A percentile compares a stretch with the other conserved stretches of the same genome.
phyloP scores from a whole-genome alignment of 2,113 vertebrate species.

The Columba janthina region DNA sequence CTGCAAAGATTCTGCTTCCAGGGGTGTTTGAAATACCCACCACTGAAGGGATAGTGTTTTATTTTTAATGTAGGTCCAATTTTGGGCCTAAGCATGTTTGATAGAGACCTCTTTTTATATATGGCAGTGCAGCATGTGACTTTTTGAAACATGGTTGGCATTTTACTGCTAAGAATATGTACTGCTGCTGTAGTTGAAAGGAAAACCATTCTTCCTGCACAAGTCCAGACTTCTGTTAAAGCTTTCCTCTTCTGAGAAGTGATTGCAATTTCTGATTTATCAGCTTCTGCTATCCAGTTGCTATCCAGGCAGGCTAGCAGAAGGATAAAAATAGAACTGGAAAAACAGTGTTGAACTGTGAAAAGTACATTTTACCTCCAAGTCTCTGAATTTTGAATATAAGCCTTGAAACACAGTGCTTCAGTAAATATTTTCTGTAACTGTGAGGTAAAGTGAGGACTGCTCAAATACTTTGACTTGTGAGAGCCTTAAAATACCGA shows the following conservation, averaged over 20 bases:
- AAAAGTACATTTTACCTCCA: neutral
- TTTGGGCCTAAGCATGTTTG: neutral
- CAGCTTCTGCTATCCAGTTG: neutral
- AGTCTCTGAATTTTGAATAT: neutral
- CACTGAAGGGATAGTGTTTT: neutral
- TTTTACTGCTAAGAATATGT: neutral
- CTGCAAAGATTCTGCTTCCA: neutral
- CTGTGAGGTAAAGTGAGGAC: neutral
- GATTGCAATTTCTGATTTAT: neutral
- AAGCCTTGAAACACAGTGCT: neutral
- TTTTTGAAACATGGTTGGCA: neutral
- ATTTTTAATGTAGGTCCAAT: neutral
- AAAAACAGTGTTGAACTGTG: neutral
- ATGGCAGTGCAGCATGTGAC: neutral
- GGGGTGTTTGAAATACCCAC: neutral
- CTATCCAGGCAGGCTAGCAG: neutral
- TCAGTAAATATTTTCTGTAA: slow-evolving; percentile 24
- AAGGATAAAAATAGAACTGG: neutral
- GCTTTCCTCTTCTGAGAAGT: neutral
- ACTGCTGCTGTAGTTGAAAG: neutral
- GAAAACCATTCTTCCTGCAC: neutral
- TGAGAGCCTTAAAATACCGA: neutral
- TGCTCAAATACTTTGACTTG: neutral
- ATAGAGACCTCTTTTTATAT: neutral
- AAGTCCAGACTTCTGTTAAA: neutral